A percentile compares a stretch with the other conserved stretches of the same genome.
These are phyloP conservation scores for Byasa hedistus DNA, from an alignment of 2,888 invertebrate species.

Conservation along the genomic window DNA sequence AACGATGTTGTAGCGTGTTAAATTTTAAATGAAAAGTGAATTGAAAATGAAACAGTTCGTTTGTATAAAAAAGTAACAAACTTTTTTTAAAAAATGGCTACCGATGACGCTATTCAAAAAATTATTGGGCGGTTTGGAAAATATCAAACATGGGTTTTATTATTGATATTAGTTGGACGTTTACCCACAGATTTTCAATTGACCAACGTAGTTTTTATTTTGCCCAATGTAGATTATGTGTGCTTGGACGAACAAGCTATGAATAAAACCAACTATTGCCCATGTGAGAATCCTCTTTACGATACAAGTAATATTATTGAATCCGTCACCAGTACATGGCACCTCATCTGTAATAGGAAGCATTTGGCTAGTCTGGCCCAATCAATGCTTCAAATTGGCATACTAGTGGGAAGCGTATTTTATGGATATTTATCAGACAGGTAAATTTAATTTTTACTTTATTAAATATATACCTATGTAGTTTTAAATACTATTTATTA, in stretches of 20 bases:
- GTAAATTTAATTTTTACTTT: too few species aligned
- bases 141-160: conserved; percentile 76
- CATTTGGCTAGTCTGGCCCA: conserved; percentile 78
- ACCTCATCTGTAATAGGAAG: conserved; percentile 79
- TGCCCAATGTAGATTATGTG: conserved; percentile 73
- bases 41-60: too few species aligned
- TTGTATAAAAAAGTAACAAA: background rate
- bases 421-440: conserved; percentile 75
- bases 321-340: conserved; percentile 81
- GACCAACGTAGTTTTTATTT: conserved; percentile 77
- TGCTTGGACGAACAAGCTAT: conserved; percentile 59
- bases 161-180: conserved; percentile 73
- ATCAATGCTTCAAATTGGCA: conserved; percentile 78
- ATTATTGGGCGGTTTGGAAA: conserved; percentile 77
- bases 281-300: conserved; percentile 72
- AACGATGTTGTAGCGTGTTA: background rate
- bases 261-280: conserved; percentile 64
- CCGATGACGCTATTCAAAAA: conserved; percentile 58
- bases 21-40: background rate
- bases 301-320: conserved; percentile 73
- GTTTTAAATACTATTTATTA: too few species aligned
- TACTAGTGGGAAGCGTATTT: conserved; percentile 78
- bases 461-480: too few species aligned
- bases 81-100: conserved; percentile 29
- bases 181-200: conserved; percentile 80